Conservation (phyloP, 2,113 vertebrate species). For the Paramormyrops kingsleyae region DNA sequence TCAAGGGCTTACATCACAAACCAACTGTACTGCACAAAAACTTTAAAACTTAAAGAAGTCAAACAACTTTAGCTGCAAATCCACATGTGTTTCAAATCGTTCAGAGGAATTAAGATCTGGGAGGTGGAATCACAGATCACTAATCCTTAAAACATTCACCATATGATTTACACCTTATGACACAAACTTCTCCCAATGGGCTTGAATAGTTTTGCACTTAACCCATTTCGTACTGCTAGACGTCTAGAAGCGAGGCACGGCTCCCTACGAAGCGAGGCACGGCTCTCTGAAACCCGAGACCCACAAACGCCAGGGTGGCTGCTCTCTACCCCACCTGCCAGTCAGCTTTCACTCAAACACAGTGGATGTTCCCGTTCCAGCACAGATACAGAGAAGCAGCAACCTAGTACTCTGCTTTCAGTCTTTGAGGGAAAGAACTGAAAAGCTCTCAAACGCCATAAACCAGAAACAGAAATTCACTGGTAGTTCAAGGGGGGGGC, state of each 20-base stretch:
- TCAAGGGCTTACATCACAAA: not conserved
- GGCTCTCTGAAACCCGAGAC: not conserved
- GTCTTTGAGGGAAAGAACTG: not conserved
- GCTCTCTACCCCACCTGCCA: not conserved
- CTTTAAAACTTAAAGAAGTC: not conserved
- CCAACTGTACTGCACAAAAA: not conserved
- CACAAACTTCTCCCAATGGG: not conserved
- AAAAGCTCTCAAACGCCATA: not conserved
- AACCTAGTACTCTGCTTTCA: not conserved
- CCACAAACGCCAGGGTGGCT: not conserved
- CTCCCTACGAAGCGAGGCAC: not conserved
- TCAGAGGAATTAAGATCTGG: not conserved
- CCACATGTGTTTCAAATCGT: not conserved
- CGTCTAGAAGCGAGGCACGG: not conserved
- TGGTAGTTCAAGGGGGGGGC: not conserved
- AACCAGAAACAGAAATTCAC: not conserved
- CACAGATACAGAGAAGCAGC: not conserved
- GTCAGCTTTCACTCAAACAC: not conserved
- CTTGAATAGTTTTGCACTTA: not conserved
- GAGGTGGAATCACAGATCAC: not conserved
- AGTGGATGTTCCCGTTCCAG: not conserved
- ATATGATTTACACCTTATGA: not conserved
- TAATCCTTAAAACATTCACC: not conserved
- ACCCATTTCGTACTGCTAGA: not conserved
- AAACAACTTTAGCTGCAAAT: not conserved